Evolutionary conservation across 2,888 invertebrate genomes (phyloP).

Genomic region (Onchidella celtica): DNA sequence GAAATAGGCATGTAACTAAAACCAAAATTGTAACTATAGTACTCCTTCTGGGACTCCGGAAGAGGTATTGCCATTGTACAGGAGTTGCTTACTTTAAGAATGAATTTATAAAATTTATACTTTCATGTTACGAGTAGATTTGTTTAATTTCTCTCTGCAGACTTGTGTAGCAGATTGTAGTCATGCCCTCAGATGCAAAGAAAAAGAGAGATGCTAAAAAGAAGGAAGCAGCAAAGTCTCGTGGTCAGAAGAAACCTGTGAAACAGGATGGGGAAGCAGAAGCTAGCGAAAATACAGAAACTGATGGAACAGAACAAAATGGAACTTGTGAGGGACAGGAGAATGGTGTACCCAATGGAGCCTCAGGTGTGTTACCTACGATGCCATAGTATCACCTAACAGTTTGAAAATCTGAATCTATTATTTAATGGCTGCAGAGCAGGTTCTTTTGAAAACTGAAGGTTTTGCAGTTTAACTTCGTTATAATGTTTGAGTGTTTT

Average conservation of each 20-base stretch:
- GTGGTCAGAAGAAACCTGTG: conserved; percentile 66
- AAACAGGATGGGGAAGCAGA: conserved; percentile 50
- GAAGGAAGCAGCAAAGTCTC: conserved; percentile 93
- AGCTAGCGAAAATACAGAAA: conserved; percentile 76
- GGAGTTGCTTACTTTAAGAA: no score
- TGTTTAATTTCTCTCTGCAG: no score
- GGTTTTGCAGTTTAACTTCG: neutral
- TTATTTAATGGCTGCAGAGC: no score
- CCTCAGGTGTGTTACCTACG: no score
- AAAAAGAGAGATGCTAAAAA: conserved; percentile 98
- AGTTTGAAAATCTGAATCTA: neutral
- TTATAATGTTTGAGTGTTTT: neutral
- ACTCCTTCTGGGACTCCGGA: no score
- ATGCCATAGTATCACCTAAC: no score
- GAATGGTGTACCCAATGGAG: conserved; percentile 48
- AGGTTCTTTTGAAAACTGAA: neutral
- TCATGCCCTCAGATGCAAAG: conserved; percentile 99
- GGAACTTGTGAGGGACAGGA: conserved; percentile 32
- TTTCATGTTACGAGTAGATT: no score
- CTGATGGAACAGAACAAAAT: conserved; percentile 75
- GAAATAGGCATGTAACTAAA: no score
- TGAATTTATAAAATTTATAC: no score
- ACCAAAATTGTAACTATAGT: no score
- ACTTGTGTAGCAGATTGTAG: no score
- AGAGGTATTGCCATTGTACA: no score